Percentiles rank a stretch among this genome's conserved stretches.
These are phyloP conservation scores for Cacatua alba DNA, from an alignment of 2,113 vertebrate species.

Conservation along the genomic window DNA sequence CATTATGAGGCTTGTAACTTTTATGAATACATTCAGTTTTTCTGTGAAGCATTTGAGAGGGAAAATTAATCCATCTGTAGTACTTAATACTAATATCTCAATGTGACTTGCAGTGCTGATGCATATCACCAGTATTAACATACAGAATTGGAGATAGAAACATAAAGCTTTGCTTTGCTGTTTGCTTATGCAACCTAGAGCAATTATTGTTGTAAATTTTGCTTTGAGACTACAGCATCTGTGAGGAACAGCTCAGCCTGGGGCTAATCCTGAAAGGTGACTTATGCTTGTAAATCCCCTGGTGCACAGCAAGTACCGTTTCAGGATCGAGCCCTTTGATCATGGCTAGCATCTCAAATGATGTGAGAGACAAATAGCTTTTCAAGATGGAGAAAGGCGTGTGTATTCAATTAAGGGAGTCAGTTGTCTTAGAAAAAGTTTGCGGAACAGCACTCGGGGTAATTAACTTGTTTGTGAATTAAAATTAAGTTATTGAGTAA, in stretches of 20 bases:
- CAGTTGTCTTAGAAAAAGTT: background rate
- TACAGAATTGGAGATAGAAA: background rate
- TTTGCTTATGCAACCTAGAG: background rate
- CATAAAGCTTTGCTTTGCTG: background rate
- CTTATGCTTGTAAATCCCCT: background rate
- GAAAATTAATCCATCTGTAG: background rate
- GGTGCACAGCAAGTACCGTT: background rate
- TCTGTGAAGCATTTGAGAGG: background rate
- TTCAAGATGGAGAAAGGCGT: background rate
- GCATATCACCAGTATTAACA: background rate
- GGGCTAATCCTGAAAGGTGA: background rate
- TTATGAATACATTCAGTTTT: background rate
- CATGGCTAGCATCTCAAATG: background rate
- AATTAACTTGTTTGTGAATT: slow-evolving; percentile 42
- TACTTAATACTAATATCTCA: background rate
- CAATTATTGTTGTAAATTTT: background rate
- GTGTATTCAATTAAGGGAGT: background rate
- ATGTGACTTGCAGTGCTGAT: background rate
- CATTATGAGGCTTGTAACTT: background rate
- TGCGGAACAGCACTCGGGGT: background rate
- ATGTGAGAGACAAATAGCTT: background rate
- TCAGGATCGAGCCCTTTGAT: background rate
- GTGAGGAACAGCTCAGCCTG: background rate
- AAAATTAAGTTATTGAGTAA: slow-evolving; percentile 28
- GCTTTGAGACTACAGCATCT: background rate